Evolutionary conservation across 2,888 invertebrate species (phyloP).

Genomic region (Zygaena filipendulae): DNA sequence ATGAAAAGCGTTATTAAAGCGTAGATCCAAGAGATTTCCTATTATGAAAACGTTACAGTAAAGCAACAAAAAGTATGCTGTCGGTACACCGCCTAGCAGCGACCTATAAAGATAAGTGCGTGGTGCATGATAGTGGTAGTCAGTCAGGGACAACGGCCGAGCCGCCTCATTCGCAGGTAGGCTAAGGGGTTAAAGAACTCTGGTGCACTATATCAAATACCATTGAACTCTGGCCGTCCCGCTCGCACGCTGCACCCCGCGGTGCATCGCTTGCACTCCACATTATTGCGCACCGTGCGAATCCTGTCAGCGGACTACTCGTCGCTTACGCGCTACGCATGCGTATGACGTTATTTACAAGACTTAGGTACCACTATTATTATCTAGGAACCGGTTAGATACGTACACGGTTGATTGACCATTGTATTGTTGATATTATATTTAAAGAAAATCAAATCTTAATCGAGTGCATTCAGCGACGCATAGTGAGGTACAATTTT

Average conservation of each 20-base stretch:
- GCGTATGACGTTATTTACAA: slow-evolving; percentile 54
- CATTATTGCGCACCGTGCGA: slow-evolving; percentile 14
- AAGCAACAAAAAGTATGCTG: slow-evolving; percentile 32
- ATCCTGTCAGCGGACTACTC: slow-evolving; percentile 55
- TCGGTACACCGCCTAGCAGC: slow-evolving; percentile 41
- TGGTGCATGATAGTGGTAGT: slow-evolving; percentile 54
- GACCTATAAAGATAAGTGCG: slow-evolving; percentile 64
- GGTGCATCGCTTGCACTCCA: slow-evolving; percentile 45
- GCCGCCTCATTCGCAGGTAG: slow-evolving; percentile 68
- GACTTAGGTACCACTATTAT: slow-evolving; percentile 24
- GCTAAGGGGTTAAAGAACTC: slow-evolving; percentile 69
- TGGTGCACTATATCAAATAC: slow-evolving; percentile 67
- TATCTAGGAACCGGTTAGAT: slow-evolving; percentile 14
- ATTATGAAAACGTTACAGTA: no score
- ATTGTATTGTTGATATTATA: no score
- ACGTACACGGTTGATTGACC: no score
- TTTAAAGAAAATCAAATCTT: no score
- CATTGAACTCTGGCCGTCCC: slow-evolving; percentile 61
- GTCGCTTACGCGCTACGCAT: slow-evolving; percentile 61
- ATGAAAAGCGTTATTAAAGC: no score
- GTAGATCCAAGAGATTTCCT: no score
- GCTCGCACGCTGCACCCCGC: slow-evolving; percentile 46
- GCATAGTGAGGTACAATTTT: no score
- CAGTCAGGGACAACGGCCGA: slow-evolving; percentile 65
- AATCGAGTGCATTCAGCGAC: no score